phyloP scores from a whole-genome alignment of 2,888 invertebrate species.

The Protophormia terraenovae region DNA sequence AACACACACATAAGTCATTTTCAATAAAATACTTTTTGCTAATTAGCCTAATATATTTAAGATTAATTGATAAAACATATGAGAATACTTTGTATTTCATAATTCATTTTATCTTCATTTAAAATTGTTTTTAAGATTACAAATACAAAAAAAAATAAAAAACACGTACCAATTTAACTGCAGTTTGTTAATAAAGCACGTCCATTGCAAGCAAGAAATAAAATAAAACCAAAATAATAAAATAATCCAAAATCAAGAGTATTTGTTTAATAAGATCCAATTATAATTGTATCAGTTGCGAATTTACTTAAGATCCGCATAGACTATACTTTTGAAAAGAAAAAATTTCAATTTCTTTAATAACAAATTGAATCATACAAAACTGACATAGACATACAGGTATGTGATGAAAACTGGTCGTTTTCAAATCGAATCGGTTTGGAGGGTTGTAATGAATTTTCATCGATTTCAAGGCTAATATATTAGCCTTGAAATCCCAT shows the following conservation, averaged over 20 bases:
- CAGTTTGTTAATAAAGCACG: slow-evolving; percentile 69
- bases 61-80: not conserved
- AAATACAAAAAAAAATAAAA: slow-evolving; percentile 8
- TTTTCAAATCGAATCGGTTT: too few species aligned
- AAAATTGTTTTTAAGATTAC: slow-evolving; percentile 12
- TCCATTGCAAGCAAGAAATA: slow-evolving; percentile 62
- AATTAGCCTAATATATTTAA: slow-evolving; percentile 44
- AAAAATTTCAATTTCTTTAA: too few species aligned
- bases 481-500: too few species aligned
- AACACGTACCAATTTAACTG: slow-evolving; percentile 63
- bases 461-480: too few species aligned
- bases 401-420: too few species aligned
- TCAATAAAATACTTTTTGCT: slow-evolving; percentile 33
- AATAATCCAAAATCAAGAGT: not conserved
- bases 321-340: too few species aligned
- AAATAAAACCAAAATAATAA: slow-evolving; percentile 21
- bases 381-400: too few species aligned
- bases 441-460: too few species aligned
- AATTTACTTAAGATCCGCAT: too few species aligned
- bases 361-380: too few species aligned
- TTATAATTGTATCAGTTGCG: too few species aligned
- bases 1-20: slow-evolving; percentile 8
- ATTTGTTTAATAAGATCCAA: not conserved
- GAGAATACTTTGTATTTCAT: not conserved
- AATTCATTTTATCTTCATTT: not conserved